Evolutionary conservation across 2,113 vertebrate genomes (phyloP).

Genomic region (Clarias batrachus): DNA sequence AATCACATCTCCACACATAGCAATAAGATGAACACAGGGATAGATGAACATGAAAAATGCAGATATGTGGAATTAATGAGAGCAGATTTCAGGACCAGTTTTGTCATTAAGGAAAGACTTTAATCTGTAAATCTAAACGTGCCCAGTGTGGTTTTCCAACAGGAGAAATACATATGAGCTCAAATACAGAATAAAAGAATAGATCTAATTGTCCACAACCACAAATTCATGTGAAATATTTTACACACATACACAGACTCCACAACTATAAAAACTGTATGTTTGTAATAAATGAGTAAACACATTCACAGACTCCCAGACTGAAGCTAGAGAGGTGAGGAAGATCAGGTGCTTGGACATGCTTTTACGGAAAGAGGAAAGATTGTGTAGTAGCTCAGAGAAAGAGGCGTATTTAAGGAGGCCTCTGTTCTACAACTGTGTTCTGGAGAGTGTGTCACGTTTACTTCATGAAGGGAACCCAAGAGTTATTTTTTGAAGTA

Average conservation of each 20-base stretch:
- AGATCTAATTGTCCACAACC: neutral
- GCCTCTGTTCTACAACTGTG: neutral
- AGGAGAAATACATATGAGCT: neutral
- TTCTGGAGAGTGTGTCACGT: neutral
- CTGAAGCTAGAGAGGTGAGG: neutral
- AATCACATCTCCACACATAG: neutral
- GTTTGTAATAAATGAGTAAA: neutral
- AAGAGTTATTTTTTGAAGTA: constrained; percentile 17
- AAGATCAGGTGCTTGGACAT: constrained; percentile 19
- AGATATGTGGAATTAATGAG: constrained; percentile 10
- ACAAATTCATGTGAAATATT: constrained; percentile 3
- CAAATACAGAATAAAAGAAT: neutral
- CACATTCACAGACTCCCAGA: constrained; percentile 10
- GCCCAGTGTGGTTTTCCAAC: constrained; percentile 21
- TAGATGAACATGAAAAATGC: constrained; percentile 5
- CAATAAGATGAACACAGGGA: neutral
- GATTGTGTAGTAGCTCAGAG: neutral
- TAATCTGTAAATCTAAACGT: constrained; percentile 25
- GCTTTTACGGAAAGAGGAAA: constrained; percentile 24
- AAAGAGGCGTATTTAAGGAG: neutral
- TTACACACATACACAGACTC: constrained; percentile 6
- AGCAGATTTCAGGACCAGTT: constrained; percentile 15
- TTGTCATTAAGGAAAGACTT: constrained; percentile 6
- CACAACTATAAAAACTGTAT: neutral
- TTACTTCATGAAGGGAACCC: neutral